Conservation (phyloP, 2,113 vertebrate species). For the Salvator merianae region DNA sequence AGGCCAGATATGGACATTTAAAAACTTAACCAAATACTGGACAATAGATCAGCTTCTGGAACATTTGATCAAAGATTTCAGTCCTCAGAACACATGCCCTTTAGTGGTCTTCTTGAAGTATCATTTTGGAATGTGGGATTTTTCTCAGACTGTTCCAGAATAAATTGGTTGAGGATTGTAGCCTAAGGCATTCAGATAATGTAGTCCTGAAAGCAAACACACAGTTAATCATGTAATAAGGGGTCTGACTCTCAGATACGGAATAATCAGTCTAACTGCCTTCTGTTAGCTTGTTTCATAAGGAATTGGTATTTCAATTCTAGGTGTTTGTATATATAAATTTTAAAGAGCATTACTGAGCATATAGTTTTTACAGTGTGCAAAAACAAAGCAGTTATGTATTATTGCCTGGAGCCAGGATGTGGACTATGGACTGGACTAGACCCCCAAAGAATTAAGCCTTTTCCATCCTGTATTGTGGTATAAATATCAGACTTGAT, state of each 20-base stretch:
- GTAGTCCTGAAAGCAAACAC: constrained; percentile 22
- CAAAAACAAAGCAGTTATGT: constrained; percentile 52
- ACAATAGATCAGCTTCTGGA: constrained; percentile 33
- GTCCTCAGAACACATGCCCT: constrained; percentile 12
- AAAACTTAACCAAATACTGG: constrained; percentile 7
- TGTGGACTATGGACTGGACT: constrained; percentile 31
- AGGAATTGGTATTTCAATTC: constrained; percentile 42
- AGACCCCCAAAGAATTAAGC: constrained; percentile 38
- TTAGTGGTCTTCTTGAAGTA: constrained; percentile 25
- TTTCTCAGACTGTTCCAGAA: constrained; percentile 27
- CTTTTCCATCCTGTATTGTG: constrained; percentile 53
- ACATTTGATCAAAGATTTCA: constrained; percentile 32
- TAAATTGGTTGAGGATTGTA: constrained; percentile 19
- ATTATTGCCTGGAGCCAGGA: constrained; percentile 53
- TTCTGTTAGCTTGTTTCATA: constrained; percentile 36
- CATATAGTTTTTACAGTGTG: constrained; percentile 46
- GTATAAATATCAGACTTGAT: constrained; percentile 37
- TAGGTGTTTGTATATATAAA: constrained; percentile 24
- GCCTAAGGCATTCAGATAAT: constrained; percentile 19
- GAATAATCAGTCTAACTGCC: constrained; percentile 3
- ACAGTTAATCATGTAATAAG: constrained; percentile 21
- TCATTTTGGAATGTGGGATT: constrained; percentile 12
- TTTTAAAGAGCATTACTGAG: constrained; percentile 16
- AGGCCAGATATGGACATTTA: constrained; percentile 14
- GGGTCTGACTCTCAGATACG: constrained; percentile 1